A percentile compares a stretch with the other conserved stretches of the same genome.
Evolutionary conservation across 2,113 vertebrate species (phyloP).

Genomic region (Misgurnus mizolepis): DNA sequence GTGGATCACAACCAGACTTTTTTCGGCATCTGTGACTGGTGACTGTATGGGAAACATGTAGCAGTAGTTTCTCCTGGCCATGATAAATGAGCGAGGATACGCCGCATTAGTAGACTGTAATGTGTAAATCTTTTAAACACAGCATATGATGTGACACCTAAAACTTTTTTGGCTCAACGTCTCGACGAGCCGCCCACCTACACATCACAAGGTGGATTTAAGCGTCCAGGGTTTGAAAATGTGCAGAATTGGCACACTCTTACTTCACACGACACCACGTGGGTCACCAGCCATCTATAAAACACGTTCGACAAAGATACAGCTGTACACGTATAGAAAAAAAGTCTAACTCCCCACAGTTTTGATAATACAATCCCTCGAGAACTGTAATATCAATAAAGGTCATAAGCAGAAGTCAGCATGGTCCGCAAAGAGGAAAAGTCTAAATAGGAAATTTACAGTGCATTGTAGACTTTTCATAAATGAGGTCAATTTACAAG

Average conservation of each 20-base stretch:
- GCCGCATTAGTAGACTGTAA: too few relatives aligned
- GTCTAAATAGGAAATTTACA: constrained; percentile 40
- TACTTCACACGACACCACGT: background rate
- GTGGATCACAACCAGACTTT: constrained; percentile 84
- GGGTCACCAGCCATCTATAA: constrained; percentile 34
- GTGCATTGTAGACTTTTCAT: constrained; percentile 37
- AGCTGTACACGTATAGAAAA: constrained; percentile 50
- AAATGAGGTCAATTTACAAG: constrained; percentile 39
- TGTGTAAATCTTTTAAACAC: background rate
- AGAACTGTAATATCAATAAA: constrained; percentile 37
- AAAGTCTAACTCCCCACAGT: constrained; percentile 83
- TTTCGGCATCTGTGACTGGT: constrained; percentile 66
- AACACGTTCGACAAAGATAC: constrained; percentile 10
- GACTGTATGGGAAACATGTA: constrained; percentile 60
- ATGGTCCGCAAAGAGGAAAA: background rate
- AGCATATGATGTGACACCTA: background rate
- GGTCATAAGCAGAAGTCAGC: constrained; percentile 13
- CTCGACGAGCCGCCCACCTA: background rate
- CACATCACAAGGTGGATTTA: background rate
- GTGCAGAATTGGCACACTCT: background rate
- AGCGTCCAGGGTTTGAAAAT: too few relatives aligned
- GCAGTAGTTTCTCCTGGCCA: constrained; percentile 1
- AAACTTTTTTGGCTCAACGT: background rate
- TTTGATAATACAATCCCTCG: constrained; percentile 39
- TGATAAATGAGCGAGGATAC: too few relatives aligned